Evolutionary conservation across 2,888 invertebrate genomes (phyloP).

Genomic region (Chironomus riparius): DNA sequence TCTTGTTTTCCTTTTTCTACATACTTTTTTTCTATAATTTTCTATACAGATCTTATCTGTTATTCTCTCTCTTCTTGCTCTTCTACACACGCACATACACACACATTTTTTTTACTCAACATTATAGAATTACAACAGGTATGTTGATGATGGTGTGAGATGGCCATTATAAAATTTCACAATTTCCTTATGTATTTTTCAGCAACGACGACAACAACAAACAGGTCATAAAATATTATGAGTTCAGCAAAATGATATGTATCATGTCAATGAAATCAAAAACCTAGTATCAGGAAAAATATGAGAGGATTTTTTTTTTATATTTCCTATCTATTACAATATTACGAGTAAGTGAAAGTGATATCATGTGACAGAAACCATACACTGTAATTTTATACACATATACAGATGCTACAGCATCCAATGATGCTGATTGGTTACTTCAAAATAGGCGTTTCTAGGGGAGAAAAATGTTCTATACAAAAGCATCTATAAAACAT

Average conservation of each 20-base stretch:
- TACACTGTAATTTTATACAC: neutral
- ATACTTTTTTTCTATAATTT: neutral
- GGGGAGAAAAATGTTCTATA: neutral
- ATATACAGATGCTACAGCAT: neutral
- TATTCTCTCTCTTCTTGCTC: neutral
- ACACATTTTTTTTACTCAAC: neutral
- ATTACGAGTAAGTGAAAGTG: neutral
- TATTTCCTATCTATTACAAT: neutral
- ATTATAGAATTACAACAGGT: too few species aligned
- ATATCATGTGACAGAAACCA: neutral
- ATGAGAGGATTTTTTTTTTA: neutral
- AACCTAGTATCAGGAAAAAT: neutral
- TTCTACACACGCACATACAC: neutral
- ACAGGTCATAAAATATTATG: neutral
- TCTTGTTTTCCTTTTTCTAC: constrained; percentile 16
- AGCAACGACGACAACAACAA: neutral
- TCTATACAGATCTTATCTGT: neutral
- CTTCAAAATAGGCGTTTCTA: neutral
- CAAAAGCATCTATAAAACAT: too few species aligned
- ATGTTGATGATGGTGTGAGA: neutral
- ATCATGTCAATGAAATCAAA: neutral
- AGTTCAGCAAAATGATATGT: neutral
- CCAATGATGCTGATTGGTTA: neutral
- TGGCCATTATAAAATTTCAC: neutral
- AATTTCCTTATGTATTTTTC: neutral